Base-by-base conservation (phyloP, 1,140 invertebrate species). In the Lutraria rhynchaena region DNA sequence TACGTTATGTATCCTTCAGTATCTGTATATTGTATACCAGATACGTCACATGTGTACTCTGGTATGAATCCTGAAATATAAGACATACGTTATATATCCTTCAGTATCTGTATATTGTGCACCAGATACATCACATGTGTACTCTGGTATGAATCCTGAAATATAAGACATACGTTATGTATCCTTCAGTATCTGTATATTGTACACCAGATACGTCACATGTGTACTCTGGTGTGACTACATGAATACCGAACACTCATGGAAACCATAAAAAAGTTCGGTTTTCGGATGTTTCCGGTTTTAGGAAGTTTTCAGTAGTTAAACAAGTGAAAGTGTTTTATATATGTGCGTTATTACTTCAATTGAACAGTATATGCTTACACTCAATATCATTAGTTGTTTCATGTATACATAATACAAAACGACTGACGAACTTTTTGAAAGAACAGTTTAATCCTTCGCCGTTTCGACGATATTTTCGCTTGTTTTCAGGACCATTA, bases 71-170 rank as follows among this genome's bases (percentile, higher is more conserved):
- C 69, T 70, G 37, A 15, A 41, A 41, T 7, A 7, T 41, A 41
- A 41, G 15, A 41, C 15, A 41, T 7, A 41, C 5, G 37, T 53
- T 13, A 75, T 24, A 19, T 75, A 44, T n/a, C n/a, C n/a, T 2
- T 2, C 24, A 44, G 19, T 1, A 15, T 15, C n/a, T 1, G 58
- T 49, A n/a, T 0, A 17, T 9, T n/a, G 58, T 1, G 3, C 15
- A n/a, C 37, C 44, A 17, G 11, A n/a, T 4, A 53, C 24, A 1
- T 65, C 49, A 24, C 74, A 77, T 1, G 15, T 53, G 22, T 46
- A 77, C 7, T 77, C 74, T 1, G 74, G 60, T 4, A 71, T 71
- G 27, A 31, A 71, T 22, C 69, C 69, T 70, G 37, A 15, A 41
- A 41, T 7, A 7, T 41, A 41, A 41, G 15, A 41, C 15, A 41